phyloP scores from a whole-genome alignment of 2,113 vertebrate species.

The Petromus typicus region DNA sequence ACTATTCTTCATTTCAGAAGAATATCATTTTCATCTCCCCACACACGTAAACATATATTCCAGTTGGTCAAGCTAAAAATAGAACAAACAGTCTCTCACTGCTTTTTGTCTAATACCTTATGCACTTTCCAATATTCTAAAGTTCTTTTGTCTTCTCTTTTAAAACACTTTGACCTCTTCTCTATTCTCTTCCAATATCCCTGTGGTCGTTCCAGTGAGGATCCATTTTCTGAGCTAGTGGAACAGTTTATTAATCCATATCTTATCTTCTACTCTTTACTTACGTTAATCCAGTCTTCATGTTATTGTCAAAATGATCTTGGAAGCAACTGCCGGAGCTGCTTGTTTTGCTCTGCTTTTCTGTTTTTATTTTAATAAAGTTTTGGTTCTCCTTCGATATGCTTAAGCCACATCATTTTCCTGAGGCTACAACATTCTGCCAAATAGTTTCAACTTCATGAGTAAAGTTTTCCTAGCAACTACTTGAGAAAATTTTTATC shows the following conservation, averaged over 20 bases:
- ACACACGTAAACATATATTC: background rate
- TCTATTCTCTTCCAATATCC: background rate
- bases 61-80: background rate
- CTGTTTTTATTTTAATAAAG: background rate
- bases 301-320: background rate
- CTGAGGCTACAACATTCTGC: background rate
- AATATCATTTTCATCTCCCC: background rate
- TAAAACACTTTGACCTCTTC: background rate
- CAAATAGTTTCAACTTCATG: background rate
- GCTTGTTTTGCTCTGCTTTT: too few species aligned
- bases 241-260: background rate
- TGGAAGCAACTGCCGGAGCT: background rate
- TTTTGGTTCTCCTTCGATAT: background rate
- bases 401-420: background rate
- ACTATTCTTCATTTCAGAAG: background rate
- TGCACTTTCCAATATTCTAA: rapidly evolving
- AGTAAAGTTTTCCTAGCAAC: background rate
- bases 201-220: background rate
- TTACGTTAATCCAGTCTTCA: background rate
- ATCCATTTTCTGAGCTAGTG: background rate
- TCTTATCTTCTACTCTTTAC: background rate
- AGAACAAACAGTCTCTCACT: background rate
- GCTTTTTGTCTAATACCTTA: background rate
- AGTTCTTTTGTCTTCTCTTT: background rate
- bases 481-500: background rate